A percentile compares a stretch with the other conserved stretches of the same genome.
Conservation (phyloP, 2,113 vertebrate genomes). For the Carassius gibelio region DNA sequence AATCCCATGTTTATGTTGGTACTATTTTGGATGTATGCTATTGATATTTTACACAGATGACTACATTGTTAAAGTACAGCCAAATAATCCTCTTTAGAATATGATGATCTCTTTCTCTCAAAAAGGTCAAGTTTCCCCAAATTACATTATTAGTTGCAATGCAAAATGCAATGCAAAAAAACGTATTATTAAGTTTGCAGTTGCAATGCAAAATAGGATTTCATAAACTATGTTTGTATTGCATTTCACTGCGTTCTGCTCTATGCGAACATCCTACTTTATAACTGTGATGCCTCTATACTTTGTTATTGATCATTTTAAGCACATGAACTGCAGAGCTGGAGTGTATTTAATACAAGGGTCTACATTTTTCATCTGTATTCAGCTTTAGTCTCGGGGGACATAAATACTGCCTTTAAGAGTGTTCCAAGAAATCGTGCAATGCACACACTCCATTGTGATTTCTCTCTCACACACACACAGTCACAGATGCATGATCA, state of each 20-base stretch:
- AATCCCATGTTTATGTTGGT: too few species aligned
- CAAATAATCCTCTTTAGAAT: too few species aligned
- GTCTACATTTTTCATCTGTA: slow-evolving; percentile 13
- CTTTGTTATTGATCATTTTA: not conserved
- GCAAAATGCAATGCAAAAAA: too few species aligned
- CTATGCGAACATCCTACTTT: not conserved
- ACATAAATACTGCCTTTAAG: slow-evolving; percentile 28
- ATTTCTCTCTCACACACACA: not conserved
- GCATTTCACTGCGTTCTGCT: not conserved
- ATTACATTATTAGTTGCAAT: not conserved
- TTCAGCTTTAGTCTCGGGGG: slow-evolving; percentile 14
- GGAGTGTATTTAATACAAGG: slow-evolving; percentile 19
- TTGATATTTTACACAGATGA: too few species aligned
- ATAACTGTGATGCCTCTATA: not conserved
- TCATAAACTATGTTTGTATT: not conserved
- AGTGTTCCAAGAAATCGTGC: not conserved
- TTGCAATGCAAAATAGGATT: not conserved
- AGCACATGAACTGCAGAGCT: not conserved
- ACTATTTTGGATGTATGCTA: too few species aligned
- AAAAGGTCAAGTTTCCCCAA: not conserved
- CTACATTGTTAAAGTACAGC: not conserved
- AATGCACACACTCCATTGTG: not conserved
- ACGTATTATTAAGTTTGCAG: not conserved
- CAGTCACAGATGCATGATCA: not conserved
- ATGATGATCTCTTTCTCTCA: too few species aligned